Evolutionary conservation across 2,888 invertebrate genomes (phyloP), one percentile per base, ranked within the genome.

Genomic region (Cordylochernes scorpioides): DNA sequence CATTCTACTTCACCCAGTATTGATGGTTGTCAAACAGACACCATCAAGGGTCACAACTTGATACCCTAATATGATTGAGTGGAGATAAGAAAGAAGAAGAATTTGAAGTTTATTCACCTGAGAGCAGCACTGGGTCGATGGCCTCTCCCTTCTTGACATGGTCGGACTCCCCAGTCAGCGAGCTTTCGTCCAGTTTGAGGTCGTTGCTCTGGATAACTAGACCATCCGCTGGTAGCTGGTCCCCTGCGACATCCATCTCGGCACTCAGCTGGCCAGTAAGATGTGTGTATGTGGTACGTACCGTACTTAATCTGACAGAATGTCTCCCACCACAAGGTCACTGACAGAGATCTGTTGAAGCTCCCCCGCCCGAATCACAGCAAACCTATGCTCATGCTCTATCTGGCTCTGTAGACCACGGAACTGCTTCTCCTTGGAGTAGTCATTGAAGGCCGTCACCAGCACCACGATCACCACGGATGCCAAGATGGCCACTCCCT

Each of bases 401-500:
- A 97, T 94, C 58, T 91, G 74, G 57, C 63, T 75, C 60, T 94
- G 91, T 46, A 94, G 66, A 49, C 91, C 94, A 53, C 94, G 71
- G 62, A 97, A 97, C 63, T 97, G 94, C 59, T 86, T 69, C 62
- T 97, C 97, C 66, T 97, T 97, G 49, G 86, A 80, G 62, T 88
- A 97, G 65, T 97, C 94, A 65, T 97, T 97, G 62, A 94, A 86
- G 48, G 94, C 94, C 55, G 94, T 97, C 47, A 97, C 94, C 61
- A 97, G 64, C 44, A 97, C 94, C 57, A 94, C 91, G 55, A 91
- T 88, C 57, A 88, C 75, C 53, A 97, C 97, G 49, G 94, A 91
- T 59, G 91, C 75, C 59, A 97, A 68, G 59, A 97, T 97, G 53
- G 97, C 94, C 52, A 84, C 67, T 52, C 94, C 94, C 63, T 97